These are phyloP conservation scores for Heliconius hewitsoni DNA, from an alignment of 1,140 invertebrate species.

Conservation along the genomic window DNA sequence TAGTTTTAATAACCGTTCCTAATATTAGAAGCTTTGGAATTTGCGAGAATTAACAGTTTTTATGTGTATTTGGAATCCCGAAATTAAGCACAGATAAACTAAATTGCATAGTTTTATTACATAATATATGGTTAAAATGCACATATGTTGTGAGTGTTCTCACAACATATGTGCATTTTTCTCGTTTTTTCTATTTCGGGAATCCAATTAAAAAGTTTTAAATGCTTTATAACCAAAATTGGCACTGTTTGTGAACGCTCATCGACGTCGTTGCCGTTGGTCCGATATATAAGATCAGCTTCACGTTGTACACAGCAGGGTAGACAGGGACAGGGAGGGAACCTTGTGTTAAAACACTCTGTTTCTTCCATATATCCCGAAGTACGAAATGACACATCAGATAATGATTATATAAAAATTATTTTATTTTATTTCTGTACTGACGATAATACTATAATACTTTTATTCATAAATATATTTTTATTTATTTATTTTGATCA, in stretches of 20 bases:
- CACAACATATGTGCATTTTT: neutral
- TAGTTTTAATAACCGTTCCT: slow-evolving; percentile 75
- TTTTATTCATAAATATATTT: too few species aligned
- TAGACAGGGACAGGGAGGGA: too few species aligned
- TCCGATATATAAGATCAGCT: neutral
- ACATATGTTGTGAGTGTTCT: neutral
- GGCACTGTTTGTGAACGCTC: slow-evolving; percentile 20
- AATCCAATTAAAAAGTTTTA: slow-evolving; percentile 27
- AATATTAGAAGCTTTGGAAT: slow-evolving; percentile 44
- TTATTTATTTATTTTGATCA: too few species aligned
- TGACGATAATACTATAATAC: too few species aligned
- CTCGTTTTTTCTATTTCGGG: slow-evolving; percentile 16
- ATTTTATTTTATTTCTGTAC: too few species aligned
- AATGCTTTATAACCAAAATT: slow-evolving; percentile 18
- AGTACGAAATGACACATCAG: too few species aligned
- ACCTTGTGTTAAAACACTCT: neutral
- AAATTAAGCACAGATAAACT: slow-evolving; percentile 3
- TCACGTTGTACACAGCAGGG: too few species aligned
- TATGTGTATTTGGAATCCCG: slow-evolving; percentile 21
- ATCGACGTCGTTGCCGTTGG: slow-evolving; percentile 15
- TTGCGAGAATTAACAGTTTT: slow-evolving; percentile 24
- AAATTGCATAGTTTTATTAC: neutral
- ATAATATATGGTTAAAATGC: neutral
- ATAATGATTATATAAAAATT: too few species aligned
- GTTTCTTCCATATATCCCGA: too few species aligned